Evolutionary conservation across 2,888 invertebrate species (phyloP), one percentile per base, ranked within the genome.

Genomic region (Frankliniella fusca): DNA sequence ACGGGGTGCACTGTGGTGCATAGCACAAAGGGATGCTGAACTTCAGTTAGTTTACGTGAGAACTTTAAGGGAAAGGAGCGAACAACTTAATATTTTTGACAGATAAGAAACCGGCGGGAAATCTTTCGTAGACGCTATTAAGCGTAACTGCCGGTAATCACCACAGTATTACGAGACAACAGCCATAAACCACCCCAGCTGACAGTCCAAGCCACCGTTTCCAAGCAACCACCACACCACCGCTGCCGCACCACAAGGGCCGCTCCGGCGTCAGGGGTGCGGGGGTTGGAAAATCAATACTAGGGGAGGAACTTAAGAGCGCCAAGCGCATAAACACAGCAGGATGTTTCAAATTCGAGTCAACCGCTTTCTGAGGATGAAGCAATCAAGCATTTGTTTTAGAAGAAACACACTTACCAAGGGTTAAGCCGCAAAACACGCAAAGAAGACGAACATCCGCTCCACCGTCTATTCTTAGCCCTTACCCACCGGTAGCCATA

Each of bases 131-230:
- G 8, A 12, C 23, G 23, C 5, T 5, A 54, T 2, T 23, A 27
- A 76, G 0, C 8, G 61, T 7, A 61, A 61, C 18, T 18, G n/a
- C n/a, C 61, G n/a, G n/a, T 61, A 61, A 7, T 61, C 61, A 61
- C 61, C 70, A 27, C 23, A 76, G 27, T 23, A 23, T 70, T 27
- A 76, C 27, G 0, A 9, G 20, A 20, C 54, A 54, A 54, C 54
- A 20, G 23, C 27, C 70, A 76, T 76, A 76, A 76, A 76, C 70
- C 70, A 76, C 70, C 70, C 70, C 70, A 76, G 70, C 70, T 76
- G 70, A 76, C 70, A 76, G 70, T 12, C 70, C 70, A 76, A 76
- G 70, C 70, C 70, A 27, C 70, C 70, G 70, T 76, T 76, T 76
- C 70, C 70, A 76, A 76, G 70, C 70, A 76, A 76, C 70, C 70